Base-by-base conservation (phyloP, 2,113 vertebrate genomes). In the Dicentrarchus labrax region DNA sequence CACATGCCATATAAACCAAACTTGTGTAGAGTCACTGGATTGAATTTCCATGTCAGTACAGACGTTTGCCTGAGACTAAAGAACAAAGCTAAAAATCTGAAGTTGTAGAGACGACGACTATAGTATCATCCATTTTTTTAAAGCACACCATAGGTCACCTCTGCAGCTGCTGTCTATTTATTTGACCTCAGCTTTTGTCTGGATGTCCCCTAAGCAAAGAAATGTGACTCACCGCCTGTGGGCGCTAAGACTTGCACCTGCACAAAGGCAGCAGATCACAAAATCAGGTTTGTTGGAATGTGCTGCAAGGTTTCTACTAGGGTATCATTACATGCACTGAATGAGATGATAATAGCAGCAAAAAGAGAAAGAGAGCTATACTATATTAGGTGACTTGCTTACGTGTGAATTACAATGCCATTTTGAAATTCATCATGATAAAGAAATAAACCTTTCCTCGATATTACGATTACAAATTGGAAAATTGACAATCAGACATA, bases 161-260 rank as follows among this genome's bases (percentile, higher is more conserved):
- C 59, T 9, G 22, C 9, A 71, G 50, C 73, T 68, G 50, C 50
- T 6, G 38, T 39, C 9, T 54, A 54, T 62, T 13, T 17, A 53
- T 47, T 51, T 38, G 15, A 73, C 69, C 45, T 53, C 1, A 70
- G 39, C 41, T 38, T 73, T 39, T 61, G 22, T 71, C 24, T 48
- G 16, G 8, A 50, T 69, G 70, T 47, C 4, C 4, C 22, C 13
- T 4, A 0, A 71, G 10, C 43, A 43, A 17, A 65, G 66, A 59
- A 65, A 80, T 66, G 22, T 13, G 59, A 66, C 38, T 76, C 59
- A 2, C 47, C 41, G 48, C 48, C 62, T 65, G 24, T 43, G n/a
- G 65, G 10, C 59, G 21, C 41, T 21, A 22, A 38, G 19, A 16
- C 41, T 30, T 30, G 30, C 56, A 72, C 16, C 47, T n/a, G 17